phyloP scores from a whole-genome alignment of 1,140 invertebrate species.

The Panulirus ornatus region DNA sequence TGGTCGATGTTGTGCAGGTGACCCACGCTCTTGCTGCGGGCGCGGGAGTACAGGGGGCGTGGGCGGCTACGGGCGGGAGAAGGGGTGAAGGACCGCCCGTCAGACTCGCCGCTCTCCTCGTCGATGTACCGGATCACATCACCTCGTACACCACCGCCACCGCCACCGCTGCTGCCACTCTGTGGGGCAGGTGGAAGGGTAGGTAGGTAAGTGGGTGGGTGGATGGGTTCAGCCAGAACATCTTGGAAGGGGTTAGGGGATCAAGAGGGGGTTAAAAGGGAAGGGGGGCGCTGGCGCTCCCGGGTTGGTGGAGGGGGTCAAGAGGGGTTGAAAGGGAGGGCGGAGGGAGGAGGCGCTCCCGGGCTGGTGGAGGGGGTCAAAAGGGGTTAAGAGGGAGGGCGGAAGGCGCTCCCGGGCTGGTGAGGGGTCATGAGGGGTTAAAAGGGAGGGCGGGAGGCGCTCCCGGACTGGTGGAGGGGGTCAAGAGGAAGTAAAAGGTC shows the following conservation, averaged over 20 bases:
- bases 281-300: background rate
- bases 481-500: no score
- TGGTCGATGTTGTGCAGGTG: constrained; percentile 89
- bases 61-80: constrained; percentile 64
- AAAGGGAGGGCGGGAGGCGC: no score
- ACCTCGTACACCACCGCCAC: constrained; percentile 71
- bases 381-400: no score
- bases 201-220: no score
- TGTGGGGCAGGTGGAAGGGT: no score
- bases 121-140: constrained; percentile 79
- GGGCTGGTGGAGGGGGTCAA: no score
- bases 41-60: constrained; percentile 40
- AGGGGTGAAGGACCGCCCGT: constrained; percentile 71
- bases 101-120: constrained; percentile 77
- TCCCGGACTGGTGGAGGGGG: no score
- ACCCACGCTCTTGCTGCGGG: constrained; percentile 89
- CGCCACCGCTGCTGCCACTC: background rate
- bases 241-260: no score
- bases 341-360: background rate
- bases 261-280: no score
- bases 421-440: no score
- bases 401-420: no score
- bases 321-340: background rate
- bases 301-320: background rate
- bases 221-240: no score